A percentile compares a stretch with the other conserved stretches of the same genome.
phyloP scores from a whole-genome alignment of 2,888 invertebrate genomes.

The Athalia rosae region DNA sequence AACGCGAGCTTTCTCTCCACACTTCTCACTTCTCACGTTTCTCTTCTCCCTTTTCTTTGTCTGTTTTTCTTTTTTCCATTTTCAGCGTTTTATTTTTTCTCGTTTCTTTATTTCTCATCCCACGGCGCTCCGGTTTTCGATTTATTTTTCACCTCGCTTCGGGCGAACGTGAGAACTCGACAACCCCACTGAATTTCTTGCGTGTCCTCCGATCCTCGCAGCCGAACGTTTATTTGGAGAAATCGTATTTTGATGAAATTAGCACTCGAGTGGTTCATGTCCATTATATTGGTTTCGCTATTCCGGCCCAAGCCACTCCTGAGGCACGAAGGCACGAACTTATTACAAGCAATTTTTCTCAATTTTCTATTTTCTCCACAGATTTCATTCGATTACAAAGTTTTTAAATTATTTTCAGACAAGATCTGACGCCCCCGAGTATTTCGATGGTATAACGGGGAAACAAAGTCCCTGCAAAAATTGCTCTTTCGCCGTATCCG shows the following conservation, averaged over 20 bases:
- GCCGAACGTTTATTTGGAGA: slow-evolving; percentile 10
- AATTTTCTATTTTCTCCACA: too few species aligned
- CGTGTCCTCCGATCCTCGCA: slow-evolving; percentile 6
- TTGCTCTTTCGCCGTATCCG: too few species aligned
- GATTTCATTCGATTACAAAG: too few species aligned
- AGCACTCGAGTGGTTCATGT: background rate
- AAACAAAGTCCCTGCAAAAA: background rate
- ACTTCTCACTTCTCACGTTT: background rate
- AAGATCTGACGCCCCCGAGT: background rate
- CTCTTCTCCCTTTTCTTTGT: background rate
- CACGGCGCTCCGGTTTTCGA: slow-evolving; percentile 3
- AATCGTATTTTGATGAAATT: slow-evolving; percentile 37
- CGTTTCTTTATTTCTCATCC: background rate
- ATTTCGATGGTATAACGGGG: background rate
- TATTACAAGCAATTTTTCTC: too few species aligned
- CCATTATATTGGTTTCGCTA: background rate
- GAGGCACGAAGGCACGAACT: too few species aligned
- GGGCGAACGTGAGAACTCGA: slow-evolving; percentile 28
- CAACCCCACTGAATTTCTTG: slow-evolving; percentile 25
- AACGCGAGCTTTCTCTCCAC: slow-evolving; percentile 28
- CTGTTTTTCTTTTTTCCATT: background rate
- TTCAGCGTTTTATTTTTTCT: background rate
- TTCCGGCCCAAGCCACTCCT: too few species aligned
- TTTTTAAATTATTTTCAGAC: too few species aligned
- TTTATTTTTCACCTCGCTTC: slow-evolving; percentile 31